Conservation (phyloP, 2,113 vertebrate genomes). For the Oriolus oriolus region DNA sequence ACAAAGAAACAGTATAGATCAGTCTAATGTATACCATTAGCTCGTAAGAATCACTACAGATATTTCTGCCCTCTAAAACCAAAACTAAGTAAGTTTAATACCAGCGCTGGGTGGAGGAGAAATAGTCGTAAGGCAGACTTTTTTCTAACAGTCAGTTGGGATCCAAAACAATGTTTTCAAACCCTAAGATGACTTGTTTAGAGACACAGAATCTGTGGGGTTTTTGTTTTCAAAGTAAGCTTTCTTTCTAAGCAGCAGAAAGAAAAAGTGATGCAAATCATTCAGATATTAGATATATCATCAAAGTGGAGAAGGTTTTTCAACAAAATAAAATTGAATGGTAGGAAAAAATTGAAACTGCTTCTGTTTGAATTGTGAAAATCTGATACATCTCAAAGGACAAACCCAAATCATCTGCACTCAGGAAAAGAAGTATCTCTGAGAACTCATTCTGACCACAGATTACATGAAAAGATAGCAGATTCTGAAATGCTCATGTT, state of each 20-base stretch:
- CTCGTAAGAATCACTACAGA: neutral
- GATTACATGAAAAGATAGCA: neutral
- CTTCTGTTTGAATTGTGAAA: neutral
- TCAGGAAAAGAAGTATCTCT: neutral
- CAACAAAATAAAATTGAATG: neutral
- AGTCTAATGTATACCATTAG: neutral
- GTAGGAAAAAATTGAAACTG: neutral
- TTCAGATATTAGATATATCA: neutral
- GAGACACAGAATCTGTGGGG: neutral
- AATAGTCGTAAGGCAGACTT: neutral
- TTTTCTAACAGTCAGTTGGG: neutral
- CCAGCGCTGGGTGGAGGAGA: neutral
- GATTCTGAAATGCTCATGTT: neutral
- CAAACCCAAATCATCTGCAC: neutral
- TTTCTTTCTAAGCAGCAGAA: neutral
- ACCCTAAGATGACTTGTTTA: neutral
- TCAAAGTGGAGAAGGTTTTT: neutral
- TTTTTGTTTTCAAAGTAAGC: neutral
- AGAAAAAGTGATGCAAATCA: neutral
- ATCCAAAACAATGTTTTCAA: neutral
- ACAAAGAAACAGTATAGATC: neutral
- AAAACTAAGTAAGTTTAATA: neutral
- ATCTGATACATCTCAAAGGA: neutral
- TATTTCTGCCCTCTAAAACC: neutral
- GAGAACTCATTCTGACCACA: neutral